Evolutionary conservation across 2,888 invertebrate species (phyloP).

Genomic region (Troides aeacus): DNA sequence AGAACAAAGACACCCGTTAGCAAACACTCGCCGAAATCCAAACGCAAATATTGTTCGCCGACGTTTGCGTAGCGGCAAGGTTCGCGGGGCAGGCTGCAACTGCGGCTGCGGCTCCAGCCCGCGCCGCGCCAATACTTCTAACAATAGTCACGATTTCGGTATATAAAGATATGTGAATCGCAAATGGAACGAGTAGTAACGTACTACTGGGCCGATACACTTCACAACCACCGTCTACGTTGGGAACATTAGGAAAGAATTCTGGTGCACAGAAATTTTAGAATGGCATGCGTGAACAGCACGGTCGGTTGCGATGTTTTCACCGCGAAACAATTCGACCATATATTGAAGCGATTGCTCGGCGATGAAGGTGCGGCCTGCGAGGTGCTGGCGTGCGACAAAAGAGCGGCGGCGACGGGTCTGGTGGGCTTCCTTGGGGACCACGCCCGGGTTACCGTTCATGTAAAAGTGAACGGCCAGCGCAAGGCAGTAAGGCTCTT

Average conservation of each 20-base stretch:
- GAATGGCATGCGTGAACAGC: slow-evolving; percentile 3
- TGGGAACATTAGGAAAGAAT: not conserved
- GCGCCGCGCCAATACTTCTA: slow-evolving; percentile 1
- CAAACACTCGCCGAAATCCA: slow-evolving; percentile 12
- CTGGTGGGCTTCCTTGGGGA: slow-evolving; percentile 64
- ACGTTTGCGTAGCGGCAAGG: not conserved
- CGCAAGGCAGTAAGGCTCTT: slow-evolving; percentile 48
- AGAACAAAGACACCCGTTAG: slow-evolving; percentile 17
- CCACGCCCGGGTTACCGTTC: slow-evolving; percentile 50
- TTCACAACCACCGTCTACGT: no score
- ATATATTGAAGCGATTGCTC: slow-evolving; percentile 40
- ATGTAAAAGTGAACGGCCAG: slow-evolving; percentile 38
- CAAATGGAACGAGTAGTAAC: not conserved
- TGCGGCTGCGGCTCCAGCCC: not conserved
- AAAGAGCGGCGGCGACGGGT: slow-evolving; percentile 51
- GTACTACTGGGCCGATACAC: no score
- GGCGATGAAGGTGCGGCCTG: slow-evolving; percentile 32
- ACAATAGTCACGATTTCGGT: slow-evolving; percentile 6
- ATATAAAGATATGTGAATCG: not conserved
- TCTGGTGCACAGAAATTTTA: not conserved
- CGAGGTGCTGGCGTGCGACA: slow-evolving; percentile 39
- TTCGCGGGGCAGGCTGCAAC: not conserved
- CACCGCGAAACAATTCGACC: slow-evolving; percentile 45
- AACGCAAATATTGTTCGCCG: slow-evolving; percentile 7
- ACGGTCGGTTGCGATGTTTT: slow-evolving; percentile 38